Conservation (phyloP, 2,888 invertebrate genomes). For the Sisyra nigra region DNA sequence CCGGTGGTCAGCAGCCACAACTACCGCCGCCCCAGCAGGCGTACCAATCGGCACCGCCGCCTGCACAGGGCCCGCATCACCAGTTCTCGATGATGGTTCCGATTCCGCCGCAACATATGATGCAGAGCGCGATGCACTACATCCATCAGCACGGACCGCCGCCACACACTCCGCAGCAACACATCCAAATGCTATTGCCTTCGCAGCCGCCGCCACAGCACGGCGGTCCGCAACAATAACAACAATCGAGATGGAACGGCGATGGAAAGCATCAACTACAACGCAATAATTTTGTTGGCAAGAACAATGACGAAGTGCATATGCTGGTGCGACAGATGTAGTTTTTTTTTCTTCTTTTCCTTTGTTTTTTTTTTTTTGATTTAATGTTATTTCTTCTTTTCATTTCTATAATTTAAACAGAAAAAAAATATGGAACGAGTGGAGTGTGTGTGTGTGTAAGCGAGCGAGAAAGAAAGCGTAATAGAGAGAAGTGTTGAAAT, state of each 20-base stretch:
- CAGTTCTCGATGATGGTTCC: slow-evolving; percentile 43
- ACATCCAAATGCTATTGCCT: slow-evolving; percentile 32
- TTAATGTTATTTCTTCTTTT: too few relatives aligned
- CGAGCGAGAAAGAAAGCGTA: too few relatives aligned
- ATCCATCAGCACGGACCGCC: slow-evolving; percentile 22
- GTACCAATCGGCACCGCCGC: slow-evolving; percentile 39
- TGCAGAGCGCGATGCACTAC: slow-evolving; percentile 17
- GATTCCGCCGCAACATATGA: slow-evolving; percentile 25
- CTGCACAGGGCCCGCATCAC: slow-evolving; percentile 33
- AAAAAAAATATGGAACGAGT: too few relatives aligned
- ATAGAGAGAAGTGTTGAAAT: too few relatives aligned
- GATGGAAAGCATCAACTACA: too few relatives aligned
- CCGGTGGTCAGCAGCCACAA: slow-evolving; percentile 22
- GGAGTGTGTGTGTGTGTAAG: too few relatives aligned
- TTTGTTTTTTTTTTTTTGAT: too few relatives aligned
- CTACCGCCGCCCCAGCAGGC: slow-evolving; percentile 32
- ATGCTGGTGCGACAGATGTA: too few relatives aligned
- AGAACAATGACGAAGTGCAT: too few relatives aligned
- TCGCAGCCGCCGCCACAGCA: slow-evolving; percentile 29
- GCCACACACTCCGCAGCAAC: slow-evolving; percentile 29
- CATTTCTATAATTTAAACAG: too few relatives aligned
- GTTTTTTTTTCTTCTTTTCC: too few relatives aligned
- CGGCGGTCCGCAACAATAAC: slow-evolving; percentile 23
- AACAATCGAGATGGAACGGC: background rate
- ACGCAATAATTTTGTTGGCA: too few relatives aligned